Evolutionary conservation across 2,888 invertebrate genomes (phyloP).

Genomic region (Hipparchia semele): DNA sequence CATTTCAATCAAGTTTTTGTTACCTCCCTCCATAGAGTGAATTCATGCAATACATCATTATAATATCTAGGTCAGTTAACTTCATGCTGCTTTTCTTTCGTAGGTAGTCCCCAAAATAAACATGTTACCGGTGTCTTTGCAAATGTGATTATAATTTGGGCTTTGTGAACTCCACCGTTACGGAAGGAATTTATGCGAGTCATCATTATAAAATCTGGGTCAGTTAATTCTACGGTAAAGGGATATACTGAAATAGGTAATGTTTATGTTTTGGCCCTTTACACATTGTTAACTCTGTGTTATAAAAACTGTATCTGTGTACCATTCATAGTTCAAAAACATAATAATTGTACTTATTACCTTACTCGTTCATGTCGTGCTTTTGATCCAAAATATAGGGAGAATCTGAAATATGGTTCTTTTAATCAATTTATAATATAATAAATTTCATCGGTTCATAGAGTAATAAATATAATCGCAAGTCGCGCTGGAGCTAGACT

Average conservation of each 20-base stretch:
- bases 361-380: no score
- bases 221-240: not conserved
- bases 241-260: not conserved
- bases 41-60: conserved; percentile 6
- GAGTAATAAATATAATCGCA: no score
- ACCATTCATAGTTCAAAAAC: not conserved
- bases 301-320: not conserved
- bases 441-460: no score
- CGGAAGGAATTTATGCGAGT: conserved; percentile 11
- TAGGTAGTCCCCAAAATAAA: conserved; percentile 6
- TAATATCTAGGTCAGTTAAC: not conserved
- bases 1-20: not conserved
- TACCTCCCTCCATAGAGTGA: not conserved
- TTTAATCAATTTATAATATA: no score
- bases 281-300: not conserved
- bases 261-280: not conserved
- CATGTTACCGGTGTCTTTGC: not conserved
- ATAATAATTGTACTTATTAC: no score
- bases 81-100: not conserved
- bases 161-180: conserved; percentile 13
- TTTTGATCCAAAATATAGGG: no score
- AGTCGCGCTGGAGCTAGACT: no score
- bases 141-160: conserved; percentile 15
- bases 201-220: conserved; percentile 18
- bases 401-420: no score